These are phyloP conservation scores for Lethocerus indicus DNA, from an alignment of 1,140 invertebrate species.

Conservation along the genomic window DNA sequence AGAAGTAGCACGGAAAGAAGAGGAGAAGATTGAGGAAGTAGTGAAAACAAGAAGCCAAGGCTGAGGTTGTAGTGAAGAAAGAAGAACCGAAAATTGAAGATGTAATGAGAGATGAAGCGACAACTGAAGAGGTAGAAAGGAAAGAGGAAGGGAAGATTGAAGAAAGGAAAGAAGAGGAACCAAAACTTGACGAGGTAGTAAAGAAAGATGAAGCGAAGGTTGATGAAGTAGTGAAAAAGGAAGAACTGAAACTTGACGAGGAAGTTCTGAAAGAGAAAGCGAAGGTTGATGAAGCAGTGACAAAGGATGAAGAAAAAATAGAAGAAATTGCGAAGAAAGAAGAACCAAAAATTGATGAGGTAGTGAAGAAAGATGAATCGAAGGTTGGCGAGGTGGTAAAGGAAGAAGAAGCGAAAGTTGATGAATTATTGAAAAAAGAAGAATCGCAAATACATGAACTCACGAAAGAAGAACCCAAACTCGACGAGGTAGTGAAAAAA, in stretches of 20 bases:
- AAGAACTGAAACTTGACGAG: not conserved
- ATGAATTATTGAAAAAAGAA: slow-evolving; percentile 1
- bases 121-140: slow-evolving; percentile 20
- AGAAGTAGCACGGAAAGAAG: no score
- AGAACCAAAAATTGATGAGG: slow-evolving; percentile 21
- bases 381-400: slow-evolving; percentile 18
- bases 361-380: slow-evolving; percentile 12
- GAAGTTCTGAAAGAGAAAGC: not conserved
- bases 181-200: slow-evolving; percentile 20
- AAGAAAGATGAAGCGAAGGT: not conserved
- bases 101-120: not conserved
- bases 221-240: not conserved
- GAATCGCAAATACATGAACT: slow-evolving; percentile 1
- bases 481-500: not conserved
- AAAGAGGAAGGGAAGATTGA: slow-evolving; percentile 22
- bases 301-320: slow-evolving; percentile 20
- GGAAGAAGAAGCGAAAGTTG: not conserved
- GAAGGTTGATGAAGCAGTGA: not conserved
- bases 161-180: slow-evolving; percentile 2
- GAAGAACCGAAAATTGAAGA: not conserved
- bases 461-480: slow-evolving; percentile 15
- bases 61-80: not conserved
- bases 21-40: no score
- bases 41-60: not conserved
- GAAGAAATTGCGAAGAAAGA: slow-evolving; percentile 23